Evolutionary conservation across 1,140 invertebrate species (phyloP), one percentile per base, ranked within the genome.

Genomic region (Hypsibius dujardini): DNA sequence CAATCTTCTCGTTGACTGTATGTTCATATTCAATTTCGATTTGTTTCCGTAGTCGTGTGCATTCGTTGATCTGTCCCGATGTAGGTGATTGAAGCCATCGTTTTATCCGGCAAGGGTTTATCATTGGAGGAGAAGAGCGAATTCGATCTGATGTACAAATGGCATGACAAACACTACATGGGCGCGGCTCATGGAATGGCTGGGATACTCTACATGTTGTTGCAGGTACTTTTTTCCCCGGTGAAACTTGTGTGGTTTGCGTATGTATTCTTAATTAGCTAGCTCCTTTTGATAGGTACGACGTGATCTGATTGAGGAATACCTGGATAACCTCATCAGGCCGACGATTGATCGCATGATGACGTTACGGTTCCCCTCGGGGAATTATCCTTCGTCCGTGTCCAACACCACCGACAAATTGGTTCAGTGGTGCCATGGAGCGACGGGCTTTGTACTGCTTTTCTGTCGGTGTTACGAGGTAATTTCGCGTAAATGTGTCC

Each of bases 351-450:
- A 89, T 74, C 87, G 82, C 77, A 77, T 90, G 72, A 74, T 82
- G 2, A 78, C 75, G n/a, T 73, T 84, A 56, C 81, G 82, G 75
- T 88, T 84, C 78, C 77, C 84, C n/a, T 88, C 87, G 74, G 88
- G 88, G 1, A 95, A 95, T 80, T 89, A 88, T 78, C 88, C 88
- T 1, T 93, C 90, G 0, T 92, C 90, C 0, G 70, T 88, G 1
- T 85, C 84, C 15, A 87, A 84, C 74, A 80, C 80, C 47, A 75
- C 76, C 28, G 90, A 95, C 77, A 85, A 84, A 79, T 82, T 95
- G 59, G 86, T 95, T 1, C 92, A 95, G 74, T 96, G 92, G 92
- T 95, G 92, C 82, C 92, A 95, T 79, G 93, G 93, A 15, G 89
- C 91, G 42, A 89, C 92, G 62, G 92, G 91, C 28, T 87, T 90